phyloP scores from a whole-genome alignment of 1,140 invertebrate genomes.

The Zaprionus inermis region DNA sequence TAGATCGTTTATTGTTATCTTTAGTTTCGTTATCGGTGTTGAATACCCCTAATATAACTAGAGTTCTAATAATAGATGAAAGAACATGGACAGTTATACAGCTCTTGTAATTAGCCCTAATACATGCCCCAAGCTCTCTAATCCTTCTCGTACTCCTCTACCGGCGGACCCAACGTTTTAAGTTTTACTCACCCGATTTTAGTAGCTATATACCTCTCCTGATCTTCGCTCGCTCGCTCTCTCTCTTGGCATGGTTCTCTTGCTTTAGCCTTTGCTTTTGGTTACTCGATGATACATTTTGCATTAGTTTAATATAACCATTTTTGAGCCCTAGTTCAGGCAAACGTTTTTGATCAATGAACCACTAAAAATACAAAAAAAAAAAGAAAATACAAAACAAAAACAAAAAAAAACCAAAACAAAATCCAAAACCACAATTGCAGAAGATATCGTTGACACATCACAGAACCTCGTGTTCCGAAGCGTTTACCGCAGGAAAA shows the following conservation, averaged over 20 bases:
- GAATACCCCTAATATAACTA: background rate
- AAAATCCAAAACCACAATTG: conserved; percentile 63
- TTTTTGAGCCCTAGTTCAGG: conserved; percentile 36
- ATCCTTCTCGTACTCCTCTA: background rate
- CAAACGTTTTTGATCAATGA: conserved; percentile 39
- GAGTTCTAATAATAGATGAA: background rate
- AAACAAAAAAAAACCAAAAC: conserved; percentile 23
- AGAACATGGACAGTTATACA: conserved; percentile 12
- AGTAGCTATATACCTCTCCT: conserved; percentile 28
- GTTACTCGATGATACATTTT: conserved; percentile 49
- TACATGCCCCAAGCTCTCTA: too few relatives aligned
- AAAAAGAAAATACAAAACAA: conserved; percentile 34
- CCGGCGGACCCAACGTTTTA: conserved; percentile 15
- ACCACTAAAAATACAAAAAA: conserved; percentile 43
- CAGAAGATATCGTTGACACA: conserved; percentile 85
- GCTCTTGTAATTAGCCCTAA: conserved; percentile 15
- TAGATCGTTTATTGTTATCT: conserved; percentile 4
- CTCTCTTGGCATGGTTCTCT: conserved; percentile 44
- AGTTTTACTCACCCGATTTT: conserved; percentile 26
- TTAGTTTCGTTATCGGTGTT: background rate
- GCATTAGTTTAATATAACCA: conserved; percentile 44
- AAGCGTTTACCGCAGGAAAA: conserved; percentile 92
- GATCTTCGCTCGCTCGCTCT: conserved; percentile 13
- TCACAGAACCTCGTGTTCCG: conserved; percentile 85
- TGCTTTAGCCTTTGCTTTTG: conserved; percentile 49